These are phyloP conservation scores for Dione juno DNA, from an alignment of 2,888 invertebrate genomes.

Conservation along the genomic window DNA sequence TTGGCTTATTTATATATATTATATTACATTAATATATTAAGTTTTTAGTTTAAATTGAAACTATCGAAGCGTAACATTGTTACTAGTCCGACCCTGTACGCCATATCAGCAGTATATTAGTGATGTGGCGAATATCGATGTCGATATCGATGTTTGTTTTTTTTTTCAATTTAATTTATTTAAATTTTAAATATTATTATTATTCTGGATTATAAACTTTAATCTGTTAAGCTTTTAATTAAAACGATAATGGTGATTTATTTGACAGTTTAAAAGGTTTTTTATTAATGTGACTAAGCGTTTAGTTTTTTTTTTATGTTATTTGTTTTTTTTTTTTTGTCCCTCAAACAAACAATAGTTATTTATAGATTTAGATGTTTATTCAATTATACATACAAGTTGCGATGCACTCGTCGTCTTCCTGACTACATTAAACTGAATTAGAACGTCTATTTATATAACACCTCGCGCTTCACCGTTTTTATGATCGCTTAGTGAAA, in stretches of 20 bases:
- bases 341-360: neutral
- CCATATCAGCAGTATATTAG: slow-evolving; percentile 64
- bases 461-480: slow-evolving; percentile 40
- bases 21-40: neutral
- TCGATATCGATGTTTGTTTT: slow-evolving; percentile 56
- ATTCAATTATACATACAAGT: slow-evolving; percentile 10
- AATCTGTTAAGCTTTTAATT: neutral
- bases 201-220: neutral
- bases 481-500: slow-evolving; percentile 42
- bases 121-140: slow-evolving; percentile 52
- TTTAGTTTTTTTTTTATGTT: neutral
- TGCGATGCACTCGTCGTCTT: slow-evolving; percentile 33
- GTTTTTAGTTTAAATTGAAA: slow-evolving; percentile 20
- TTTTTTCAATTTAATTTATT: slow-evolving; percentile 36
- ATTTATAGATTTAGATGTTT: slow-evolving; percentile 2
- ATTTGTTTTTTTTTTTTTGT: neutral
- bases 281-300: neutral
- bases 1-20: neutral
- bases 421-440: slow-evolving; percentile 43
- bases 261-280: neutral
- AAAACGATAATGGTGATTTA: neutral
- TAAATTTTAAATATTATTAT: neutral
- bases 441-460: slow-evolving; percentile 47
- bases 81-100: slow-evolving; percentile 52
- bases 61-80: slow-evolving; percentile 32